phyloP scores from a whole-genome alignment of 2,888 invertebrate species.

The Crepidodera aurea region DNA sequence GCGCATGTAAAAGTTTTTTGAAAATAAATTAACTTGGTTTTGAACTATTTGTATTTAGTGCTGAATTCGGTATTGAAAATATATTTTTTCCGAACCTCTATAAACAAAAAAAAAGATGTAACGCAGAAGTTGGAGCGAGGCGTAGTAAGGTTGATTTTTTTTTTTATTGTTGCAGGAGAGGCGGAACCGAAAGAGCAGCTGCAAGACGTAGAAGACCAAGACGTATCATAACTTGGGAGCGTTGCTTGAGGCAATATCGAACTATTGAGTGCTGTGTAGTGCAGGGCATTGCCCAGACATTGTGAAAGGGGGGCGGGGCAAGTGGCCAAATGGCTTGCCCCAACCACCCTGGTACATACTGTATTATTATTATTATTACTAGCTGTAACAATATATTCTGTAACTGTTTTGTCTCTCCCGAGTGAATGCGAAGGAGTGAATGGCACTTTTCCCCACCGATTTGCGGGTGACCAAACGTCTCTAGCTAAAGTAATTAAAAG shows the following conservation, averaged over 20 bases:
- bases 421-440: constrained; percentile 41
- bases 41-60: too few species aligned
- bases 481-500: background rate
- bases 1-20: too few species aligned
- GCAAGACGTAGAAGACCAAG: constrained; percentile 94
- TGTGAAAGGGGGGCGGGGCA: constrained; percentile 40
- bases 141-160: too few species aligned
- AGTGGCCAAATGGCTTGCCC: constrained; percentile 38
- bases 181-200: constrained; percentile 90
- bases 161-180: constrained; percentile 69
- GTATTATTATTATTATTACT: constrained; percentile 61
- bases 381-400: constrained; percentile 54
- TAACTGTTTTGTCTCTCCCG: constrained; percentile 51
- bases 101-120: too few species aligned
- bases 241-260: constrained; percentile 42
- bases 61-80: too few species aligned
- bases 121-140: too few species aligned
- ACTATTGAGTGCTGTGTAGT: constrained; percentile 55
- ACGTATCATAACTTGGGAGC: constrained; percentile 82
- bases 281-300: constrained; percentile 48
- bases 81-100: too few species aligned
- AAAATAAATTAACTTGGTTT: too few species aligned
- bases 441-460: constrained; percentile 30
- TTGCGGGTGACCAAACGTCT: constrained; percentile 21
- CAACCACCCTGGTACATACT: constrained; percentile 56